phyloP scores from a whole-genome alignment of 2,113 vertebrate species.

The Callithrix jacchus region DNA sequence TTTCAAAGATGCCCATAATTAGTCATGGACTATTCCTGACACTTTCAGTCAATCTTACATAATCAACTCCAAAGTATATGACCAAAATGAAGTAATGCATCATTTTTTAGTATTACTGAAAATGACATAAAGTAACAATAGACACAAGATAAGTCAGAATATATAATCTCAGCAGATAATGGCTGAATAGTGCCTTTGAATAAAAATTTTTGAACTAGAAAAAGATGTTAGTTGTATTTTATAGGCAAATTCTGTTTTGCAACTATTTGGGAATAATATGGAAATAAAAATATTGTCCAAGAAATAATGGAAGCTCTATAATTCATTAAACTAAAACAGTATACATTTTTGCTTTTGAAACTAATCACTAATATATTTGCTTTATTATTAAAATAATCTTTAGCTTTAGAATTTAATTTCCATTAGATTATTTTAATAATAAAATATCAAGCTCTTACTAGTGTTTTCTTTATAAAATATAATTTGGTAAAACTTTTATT shows the following conservation, averaged over 20 bases:
- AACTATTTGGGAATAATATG: background rate
- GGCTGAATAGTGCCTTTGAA: background rate
- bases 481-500: constrained; percentile 1
- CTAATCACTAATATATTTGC: background rate
- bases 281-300: background rate
- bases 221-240: background rate
- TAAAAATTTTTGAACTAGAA: background rate
- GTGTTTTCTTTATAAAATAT: constrained; percentile 23
- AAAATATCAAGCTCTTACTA: background rate
- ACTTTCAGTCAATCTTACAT: background rate
- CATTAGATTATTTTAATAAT: background rate
- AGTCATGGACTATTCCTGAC: background rate
- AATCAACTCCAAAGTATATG: background rate
- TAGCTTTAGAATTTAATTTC: background rate
- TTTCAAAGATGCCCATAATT: background rate
- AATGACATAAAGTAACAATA: background rate
- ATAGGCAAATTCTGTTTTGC: background rate
- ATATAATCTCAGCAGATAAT: background rate
- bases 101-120: background rate
- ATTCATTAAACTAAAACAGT: background rate
- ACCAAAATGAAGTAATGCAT: background rate
- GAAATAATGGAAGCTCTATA: background rate
- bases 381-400: background rate
- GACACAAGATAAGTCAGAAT: background rate
- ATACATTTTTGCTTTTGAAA: background rate